A percentile compares a stretch with the other conserved stretches of the same genome.
Conservation (phyloP, 2,888 invertebrate genomes). For the Tricholauxania praeusta region DNA sequence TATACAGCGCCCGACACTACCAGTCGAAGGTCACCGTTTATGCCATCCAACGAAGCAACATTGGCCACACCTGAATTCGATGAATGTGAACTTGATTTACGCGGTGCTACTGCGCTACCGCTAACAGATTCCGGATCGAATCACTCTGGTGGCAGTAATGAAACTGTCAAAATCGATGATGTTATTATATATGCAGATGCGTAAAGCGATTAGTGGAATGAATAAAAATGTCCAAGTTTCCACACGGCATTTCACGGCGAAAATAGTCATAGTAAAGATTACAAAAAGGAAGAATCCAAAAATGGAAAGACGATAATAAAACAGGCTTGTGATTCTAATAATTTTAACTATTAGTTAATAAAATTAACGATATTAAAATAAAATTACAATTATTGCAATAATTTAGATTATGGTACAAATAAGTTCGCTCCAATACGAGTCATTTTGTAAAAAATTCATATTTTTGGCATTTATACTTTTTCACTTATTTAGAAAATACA, state of each 20-base stretch:
- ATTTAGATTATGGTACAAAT: too few relatives aligned
- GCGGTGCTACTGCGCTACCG: conserved; percentile 51
- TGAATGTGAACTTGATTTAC: conserved; percentile 48
- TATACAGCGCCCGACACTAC: conserved; percentile 50
- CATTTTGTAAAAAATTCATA: too few relatives aligned
- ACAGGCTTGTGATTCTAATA: conserved; percentile 52
- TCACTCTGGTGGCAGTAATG: conserved; percentile 68
- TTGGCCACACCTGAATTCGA: conserved; percentile 40
- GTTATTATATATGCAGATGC: conserved; percentile 66
- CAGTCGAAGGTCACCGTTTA: background rate
- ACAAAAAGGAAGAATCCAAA: background rate
- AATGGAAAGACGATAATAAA: background rate
- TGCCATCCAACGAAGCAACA: conserved; percentile 21
- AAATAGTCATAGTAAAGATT: background rate
- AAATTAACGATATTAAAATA: background rate
- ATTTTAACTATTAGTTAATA: conserved; percentile 16
- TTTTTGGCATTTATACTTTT: too few relatives aligned
- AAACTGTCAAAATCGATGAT: conserved; percentile 67
- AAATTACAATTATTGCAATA: too few relatives aligned
- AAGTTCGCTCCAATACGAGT: too few relatives aligned
- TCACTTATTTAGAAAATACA: too few relatives aligned
- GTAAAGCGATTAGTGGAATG: conserved; percentile 43
- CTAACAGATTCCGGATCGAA: conserved; percentile 61
- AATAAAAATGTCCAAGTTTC: conserved; percentile 36
- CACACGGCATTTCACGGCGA: background rate